Percentiles rank a stretch among this genome's conserved stretches.
Evolutionary conservation across 2,888 invertebrate species (phyloP).

Genomic region (Hypomecis punctinalis): DNA sequence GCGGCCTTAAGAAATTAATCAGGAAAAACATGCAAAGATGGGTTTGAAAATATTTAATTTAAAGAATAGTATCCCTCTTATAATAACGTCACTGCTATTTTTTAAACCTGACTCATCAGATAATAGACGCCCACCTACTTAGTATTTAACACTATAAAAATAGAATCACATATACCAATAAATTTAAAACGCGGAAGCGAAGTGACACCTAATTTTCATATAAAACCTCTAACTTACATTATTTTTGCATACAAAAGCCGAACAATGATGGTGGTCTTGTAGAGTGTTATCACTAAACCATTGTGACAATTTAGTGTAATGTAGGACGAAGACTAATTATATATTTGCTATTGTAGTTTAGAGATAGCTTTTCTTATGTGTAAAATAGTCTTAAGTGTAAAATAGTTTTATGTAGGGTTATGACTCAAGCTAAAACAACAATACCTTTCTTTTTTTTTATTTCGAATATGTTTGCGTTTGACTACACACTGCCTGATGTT

Average conservation of each 20-base stretch:
- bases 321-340: slow-evolving; percentile 21
- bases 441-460: no score
- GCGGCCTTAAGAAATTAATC: no score
- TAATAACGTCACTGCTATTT: no score
- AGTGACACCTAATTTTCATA: slow-evolving; percentile 66
- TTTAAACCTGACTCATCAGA: no score
- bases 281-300: slow-evolving; percentile 63
- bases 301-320: slow-evolving; percentile 47
- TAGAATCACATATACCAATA: slow-evolving; percentile 32
- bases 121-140: slow-evolving; percentile 5
- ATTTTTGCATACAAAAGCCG: slow-evolving; percentile 61
- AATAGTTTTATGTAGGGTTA: slow-evolving; percentile 70
- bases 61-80: no score
- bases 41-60: no score
- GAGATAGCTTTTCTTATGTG: slow-evolving; percentile 63
- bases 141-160: slow-evolving; percentile 19
- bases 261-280: slow-evolving; percentile 64
- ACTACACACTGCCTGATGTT: no score
- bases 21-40: no score
- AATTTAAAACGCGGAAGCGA: slow-evolving; percentile 62
- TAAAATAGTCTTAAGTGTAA: slow-evolving; percentile 75
- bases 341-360: slow-evolving; percentile 35
- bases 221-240: slow-evolving; percentile 56
- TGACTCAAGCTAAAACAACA: slow-evolving; percentile 34
- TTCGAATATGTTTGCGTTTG: no score